Evolutionary conservation across 2,113 vertebrate species (phyloP).

Genomic region (Spermophilus dauricus): DNA sequence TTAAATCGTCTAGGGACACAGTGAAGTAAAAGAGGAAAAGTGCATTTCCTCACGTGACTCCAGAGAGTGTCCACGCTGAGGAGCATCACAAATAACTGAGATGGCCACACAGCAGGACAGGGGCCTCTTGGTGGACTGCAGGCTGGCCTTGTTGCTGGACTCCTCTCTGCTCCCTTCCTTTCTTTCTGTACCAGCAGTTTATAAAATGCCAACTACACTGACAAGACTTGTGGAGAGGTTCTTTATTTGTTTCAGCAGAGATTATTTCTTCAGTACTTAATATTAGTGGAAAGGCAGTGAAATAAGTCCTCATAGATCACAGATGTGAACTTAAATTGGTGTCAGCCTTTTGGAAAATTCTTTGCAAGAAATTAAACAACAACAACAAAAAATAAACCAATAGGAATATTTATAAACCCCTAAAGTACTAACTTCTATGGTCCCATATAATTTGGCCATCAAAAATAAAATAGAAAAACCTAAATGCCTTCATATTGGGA

Average conservation of each 20-base stretch:
- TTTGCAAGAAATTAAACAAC: not conserved
- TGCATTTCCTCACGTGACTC: not conserved
- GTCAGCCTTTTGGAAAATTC: not conserved
- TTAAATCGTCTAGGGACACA: not conserved
- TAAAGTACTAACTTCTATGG: not conserved
- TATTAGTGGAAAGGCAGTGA: not conserved
- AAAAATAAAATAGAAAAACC: not conserved
- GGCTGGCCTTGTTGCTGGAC: not conserved
- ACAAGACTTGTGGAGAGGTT: not conserved
- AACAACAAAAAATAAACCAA: not conserved
- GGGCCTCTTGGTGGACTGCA: not conserved
- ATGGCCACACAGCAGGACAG: fast-evolving
- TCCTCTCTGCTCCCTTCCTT: not conserved
- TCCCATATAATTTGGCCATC: not conserved
- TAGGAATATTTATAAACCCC: not conserved
- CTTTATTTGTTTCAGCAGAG: not conserved
- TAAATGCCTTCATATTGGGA: not conserved
- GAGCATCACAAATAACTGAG: fast-evolving
- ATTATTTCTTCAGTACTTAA: not conserved
- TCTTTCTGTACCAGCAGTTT: not conserved
- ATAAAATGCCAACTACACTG: not conserved
- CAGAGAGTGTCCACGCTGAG: fast-evolving
- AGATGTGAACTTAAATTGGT: not conserved
- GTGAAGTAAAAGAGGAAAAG: not conserved
- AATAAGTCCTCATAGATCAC: not conserved